These are phyloP conservation scores for Paracyclopina nana DNA, from an alignment of 1,140 invertebrate genomes.

Conservation along the genomic window DNA sequence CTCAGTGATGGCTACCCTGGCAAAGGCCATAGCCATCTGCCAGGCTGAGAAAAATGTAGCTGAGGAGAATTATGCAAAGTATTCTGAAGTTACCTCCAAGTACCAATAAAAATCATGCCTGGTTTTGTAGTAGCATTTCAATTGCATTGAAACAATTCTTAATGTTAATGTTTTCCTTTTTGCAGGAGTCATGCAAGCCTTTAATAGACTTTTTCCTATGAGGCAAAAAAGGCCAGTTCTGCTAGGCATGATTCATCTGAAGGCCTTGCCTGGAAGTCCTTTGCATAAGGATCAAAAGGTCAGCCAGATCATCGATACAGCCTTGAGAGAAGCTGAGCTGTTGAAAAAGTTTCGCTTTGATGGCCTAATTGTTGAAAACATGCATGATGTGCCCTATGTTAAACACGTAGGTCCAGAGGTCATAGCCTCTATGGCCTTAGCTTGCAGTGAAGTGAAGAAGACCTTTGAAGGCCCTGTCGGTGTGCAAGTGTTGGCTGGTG, in stretches of 20 bases:
- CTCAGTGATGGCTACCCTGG: no score
- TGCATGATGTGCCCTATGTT: conserved; percentile 63
- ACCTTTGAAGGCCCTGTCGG: conserved; percentile 34
- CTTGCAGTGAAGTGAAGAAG: conserved; percentile 35
- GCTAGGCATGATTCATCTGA: conserved; percentile 57
- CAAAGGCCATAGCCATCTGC: no score
- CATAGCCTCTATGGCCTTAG: conserved; percentile 42
- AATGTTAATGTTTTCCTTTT: no score
- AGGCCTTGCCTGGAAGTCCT: conserved; percentile 41
- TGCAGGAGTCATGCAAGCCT: no score
- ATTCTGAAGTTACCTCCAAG: no score
- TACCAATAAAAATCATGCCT: no score
- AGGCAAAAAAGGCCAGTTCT: no score
- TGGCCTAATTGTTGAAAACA: conserved; percentile 58
- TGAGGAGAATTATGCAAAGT: no score
- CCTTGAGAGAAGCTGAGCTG: conserved; percentile 22
- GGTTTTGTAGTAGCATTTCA: no score
- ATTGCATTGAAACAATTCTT: no score
- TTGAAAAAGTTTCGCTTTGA: conserved; percentile 29
- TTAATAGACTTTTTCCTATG: no score
- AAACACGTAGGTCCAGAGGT: conserved; percentile 37
- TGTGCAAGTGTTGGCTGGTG: conserved; percentile 49
- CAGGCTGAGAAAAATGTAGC: no score
- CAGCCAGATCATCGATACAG: conserved; percentile 33
- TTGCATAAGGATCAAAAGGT: conserved; percentile 36